Evolutionary conservation across 2,797 vertebrate genomes (phyloP).

Genomic region (Sylvilagus floridanus): DNA sequence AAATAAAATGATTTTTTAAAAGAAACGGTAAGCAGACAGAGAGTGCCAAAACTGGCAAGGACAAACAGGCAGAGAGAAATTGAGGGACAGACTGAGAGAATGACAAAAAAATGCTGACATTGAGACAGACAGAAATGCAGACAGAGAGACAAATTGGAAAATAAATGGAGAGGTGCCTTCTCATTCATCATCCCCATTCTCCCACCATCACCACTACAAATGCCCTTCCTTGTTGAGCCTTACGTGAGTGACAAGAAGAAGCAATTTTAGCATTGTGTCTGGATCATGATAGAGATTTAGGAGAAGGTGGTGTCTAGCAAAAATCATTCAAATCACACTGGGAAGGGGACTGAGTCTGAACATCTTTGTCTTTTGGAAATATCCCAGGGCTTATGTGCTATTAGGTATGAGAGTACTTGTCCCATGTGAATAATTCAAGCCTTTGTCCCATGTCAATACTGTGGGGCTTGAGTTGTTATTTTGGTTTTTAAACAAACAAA

Average conservation of each 20-base stretch:
- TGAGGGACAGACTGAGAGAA: slow-evolving; percentile 10
- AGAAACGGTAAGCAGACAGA: neutral
- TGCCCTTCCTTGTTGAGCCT: slow-evolving; percentile 4
- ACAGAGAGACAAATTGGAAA: slow-evolving; percentile 46
- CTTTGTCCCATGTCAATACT: slow-evolving; percentile 46
- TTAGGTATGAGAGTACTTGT: slow-evolving; percentile 34
- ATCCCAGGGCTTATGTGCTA: neutral
- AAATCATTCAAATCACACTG: slow-evolving; percentile 22
- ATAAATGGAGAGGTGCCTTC: neutral
- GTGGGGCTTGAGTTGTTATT: slow-evolving; percentile 62
- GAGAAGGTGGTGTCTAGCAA: slow-evolving; percentile 27
- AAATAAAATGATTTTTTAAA: no score
- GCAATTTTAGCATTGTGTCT: neutral
- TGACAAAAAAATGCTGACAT: neutral
- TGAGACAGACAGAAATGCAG: slow-evolving; percentile 31
- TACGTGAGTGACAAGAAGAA: neutral
- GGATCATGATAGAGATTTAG: slow-evolving; percentile 54
- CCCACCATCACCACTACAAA: neutral
- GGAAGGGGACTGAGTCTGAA: slow-evolving; percentile 40
- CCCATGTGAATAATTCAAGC: neutral
- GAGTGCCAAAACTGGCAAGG: neutral
- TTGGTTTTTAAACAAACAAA: slow-evolving; percentile 74
- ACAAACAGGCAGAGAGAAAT: neutral
- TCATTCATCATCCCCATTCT: neutral
- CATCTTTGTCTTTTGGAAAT: slow-evolving; percentile 55